Evolutionary conservation across 2,888 invertebrate genomes (phyloP).

Genomic region (Eupithecia insigniata): DNA sequence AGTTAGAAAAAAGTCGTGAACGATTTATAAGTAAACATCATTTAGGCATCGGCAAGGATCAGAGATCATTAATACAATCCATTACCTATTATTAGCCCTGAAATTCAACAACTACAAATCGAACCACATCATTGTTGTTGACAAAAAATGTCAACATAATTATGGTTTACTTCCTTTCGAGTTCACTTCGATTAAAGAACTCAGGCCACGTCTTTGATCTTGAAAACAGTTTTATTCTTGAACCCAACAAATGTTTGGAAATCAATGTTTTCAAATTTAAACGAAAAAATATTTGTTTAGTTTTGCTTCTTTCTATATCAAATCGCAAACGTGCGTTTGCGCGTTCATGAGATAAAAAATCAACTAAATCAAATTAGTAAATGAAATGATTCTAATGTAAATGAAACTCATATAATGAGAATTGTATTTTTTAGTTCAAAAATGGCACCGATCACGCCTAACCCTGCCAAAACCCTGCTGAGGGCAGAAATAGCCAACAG

Average conservation of each 20-base stretch:
- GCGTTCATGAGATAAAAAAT: neutral
- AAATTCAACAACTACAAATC: neutral
- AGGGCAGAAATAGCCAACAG: conserved; percentile 65
- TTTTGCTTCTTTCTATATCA: too few relatives aligned
- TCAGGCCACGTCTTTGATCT: neutral
- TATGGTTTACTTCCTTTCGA: neutral
- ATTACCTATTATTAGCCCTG: neutral
- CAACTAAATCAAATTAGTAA: neutral
- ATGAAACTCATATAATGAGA: neutral
- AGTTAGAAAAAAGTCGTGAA: too few relatives aligned
- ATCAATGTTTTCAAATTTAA: neutral
- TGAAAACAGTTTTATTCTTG: neutral
- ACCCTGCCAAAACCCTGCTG: conserved; percentile 68
- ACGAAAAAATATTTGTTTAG: neutral
- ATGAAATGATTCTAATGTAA: neutral
- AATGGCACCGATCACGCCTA: conserved; percentile 69
- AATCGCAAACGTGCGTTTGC: neutral
- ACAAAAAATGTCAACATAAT: neutral
- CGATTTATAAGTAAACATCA: neutral
- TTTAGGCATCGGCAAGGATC: neutral
- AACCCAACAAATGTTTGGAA: neutral
- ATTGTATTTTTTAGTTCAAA: conserved; percentile 33
- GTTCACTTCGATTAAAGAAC: neutral
- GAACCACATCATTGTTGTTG: neutral
- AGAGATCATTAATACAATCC: neutral